Percentiles rank a stretch among this genome's conserved stretches.
phyloP scores from a whole-genome alignment of 2,797 vertebrate species.

The Leucoraja ocellata region DNA sequence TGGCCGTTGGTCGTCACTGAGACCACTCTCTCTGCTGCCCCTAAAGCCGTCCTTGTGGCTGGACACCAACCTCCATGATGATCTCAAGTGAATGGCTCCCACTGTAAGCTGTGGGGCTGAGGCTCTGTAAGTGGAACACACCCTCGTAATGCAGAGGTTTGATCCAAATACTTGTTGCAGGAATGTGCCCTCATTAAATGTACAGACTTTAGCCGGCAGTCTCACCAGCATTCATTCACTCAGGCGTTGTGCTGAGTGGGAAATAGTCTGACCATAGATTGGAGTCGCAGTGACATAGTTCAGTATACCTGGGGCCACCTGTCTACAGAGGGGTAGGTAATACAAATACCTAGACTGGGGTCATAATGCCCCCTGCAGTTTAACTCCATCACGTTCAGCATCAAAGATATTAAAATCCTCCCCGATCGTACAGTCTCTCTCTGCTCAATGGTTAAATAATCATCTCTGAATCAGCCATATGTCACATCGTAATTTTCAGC shows the following conservation, averaged over 20 bases:
- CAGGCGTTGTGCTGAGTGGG: background rate
- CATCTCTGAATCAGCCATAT: background rate
- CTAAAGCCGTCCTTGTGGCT: no score
- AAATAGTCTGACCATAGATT: background rate
- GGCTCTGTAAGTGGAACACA: no score
- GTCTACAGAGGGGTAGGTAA: no score
- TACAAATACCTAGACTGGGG: background rate
- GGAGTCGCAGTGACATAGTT: background rate
- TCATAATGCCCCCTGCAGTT: background rate
- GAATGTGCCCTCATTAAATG: background rate
- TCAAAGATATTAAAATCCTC: background rate
- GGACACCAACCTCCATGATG: no score
- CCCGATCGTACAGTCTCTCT: background rate
- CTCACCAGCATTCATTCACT: background rate
- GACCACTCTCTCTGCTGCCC: no score
- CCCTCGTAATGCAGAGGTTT: no score
- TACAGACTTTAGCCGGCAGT: background rate
- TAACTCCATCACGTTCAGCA: background rate
- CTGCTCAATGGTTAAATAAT: background rate
- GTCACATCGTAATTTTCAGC: background rate
- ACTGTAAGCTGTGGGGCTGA: no score
- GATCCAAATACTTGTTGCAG: no score
- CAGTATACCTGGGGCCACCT: no score
- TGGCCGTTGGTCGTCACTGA: background rate
- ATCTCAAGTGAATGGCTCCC: no score